A percentile compares a stretch with the other conserved stretches of the same genome.
phyloP scores from a whole-genome alignment of 2,113 vertebrate species.

The Melanocharis versteri region DNA sequence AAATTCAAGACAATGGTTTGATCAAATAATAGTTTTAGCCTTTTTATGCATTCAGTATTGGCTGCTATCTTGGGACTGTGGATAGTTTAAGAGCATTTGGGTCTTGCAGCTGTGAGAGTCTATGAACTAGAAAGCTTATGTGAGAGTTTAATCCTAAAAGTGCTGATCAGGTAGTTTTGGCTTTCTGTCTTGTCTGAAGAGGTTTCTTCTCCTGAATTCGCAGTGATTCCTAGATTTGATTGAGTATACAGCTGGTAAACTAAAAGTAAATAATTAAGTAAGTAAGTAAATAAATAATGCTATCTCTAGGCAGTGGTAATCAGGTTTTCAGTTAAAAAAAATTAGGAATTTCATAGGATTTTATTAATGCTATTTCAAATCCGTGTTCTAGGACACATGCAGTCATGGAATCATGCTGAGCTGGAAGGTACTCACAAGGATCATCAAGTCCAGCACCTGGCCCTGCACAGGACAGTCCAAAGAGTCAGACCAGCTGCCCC shows the following conservation, averaged over 20 bases:
- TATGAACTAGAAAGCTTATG: neutral
- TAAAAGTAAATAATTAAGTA: neutral
- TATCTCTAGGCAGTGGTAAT: neutral
- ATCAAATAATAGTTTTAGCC: neutral
- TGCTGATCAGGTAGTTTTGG: neutral
- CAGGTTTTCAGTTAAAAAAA: neutral
- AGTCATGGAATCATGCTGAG: neutral
- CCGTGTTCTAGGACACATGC: neutral
- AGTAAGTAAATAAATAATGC: neutral
- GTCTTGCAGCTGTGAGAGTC: neutral
- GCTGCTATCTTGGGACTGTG: neutral
- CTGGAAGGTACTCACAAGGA: neutral
- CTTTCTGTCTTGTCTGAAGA: neutral
- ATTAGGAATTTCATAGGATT: neutral
- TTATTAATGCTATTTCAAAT: neutral
- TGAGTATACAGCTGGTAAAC: neutral
- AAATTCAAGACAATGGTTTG: neutral
- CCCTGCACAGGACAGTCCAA: neutral
- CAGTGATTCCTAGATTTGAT: neutral
- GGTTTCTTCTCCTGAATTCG: neutral
- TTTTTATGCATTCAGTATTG: neutral
- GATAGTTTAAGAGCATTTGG: neutral
- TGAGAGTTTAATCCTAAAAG: neutral
- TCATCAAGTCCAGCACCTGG: neutral
- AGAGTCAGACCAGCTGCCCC: neutral